Evolutionary conservation across 2,113 vertebrate species (phyloP).

Genomic region (Melanotaenia duboulayi): DNA sequence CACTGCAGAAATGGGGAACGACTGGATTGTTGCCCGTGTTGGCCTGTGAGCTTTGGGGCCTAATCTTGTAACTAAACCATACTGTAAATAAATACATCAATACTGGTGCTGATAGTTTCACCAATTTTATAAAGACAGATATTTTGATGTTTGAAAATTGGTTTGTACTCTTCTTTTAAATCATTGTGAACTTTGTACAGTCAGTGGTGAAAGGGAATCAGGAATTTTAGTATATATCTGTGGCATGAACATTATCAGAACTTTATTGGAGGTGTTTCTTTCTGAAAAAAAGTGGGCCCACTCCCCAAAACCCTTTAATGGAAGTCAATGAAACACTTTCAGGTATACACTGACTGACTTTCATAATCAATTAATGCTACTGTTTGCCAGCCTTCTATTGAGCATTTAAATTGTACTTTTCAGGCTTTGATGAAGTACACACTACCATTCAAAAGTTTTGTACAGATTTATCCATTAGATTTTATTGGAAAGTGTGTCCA

Average conservation of each 20-base stretch:
- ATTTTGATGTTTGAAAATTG: too few relatives aligned
- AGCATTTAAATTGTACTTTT: not conserved
- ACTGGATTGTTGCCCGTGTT: too few relatives aligned
- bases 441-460: too few relatives aligned
- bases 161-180: not conserved
- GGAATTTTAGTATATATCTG: not conserved
- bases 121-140: too few relatives aligned
- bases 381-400: not conserved
- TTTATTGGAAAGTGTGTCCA: too few relatives aligned
- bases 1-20: too few relatives aligned
- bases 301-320: too few relatives aligned
- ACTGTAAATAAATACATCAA: too few relatives aligned
- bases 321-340: not conserved
- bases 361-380: not conserved
- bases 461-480: too few relatives aligned
- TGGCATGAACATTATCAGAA: not conserved
- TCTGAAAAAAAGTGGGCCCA: too few relatives aligned
- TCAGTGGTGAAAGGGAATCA: not conserved
- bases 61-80: not conserved
- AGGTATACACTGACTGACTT: not conserved
- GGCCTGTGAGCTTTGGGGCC: not conserved
- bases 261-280: too few relatives aligned
- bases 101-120: too few relatives aligned
- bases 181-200: not conserved
- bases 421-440: not conserved